Conservation (phyloP, 2,797 vertebrate genomes). For the Anguilla marmorata region DNA sequence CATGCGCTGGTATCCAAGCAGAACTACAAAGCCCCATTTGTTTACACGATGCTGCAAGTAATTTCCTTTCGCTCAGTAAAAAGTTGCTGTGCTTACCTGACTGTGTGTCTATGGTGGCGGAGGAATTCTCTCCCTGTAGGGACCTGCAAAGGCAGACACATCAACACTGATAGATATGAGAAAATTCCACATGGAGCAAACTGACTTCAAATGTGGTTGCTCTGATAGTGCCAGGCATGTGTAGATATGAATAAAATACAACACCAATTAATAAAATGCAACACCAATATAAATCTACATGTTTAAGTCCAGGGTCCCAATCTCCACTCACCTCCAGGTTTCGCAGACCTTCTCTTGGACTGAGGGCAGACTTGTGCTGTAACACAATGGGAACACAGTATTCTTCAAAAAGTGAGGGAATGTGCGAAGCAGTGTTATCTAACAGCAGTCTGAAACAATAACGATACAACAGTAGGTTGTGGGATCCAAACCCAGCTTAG, state of each 20-base stretch:
- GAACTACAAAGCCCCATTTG: neutral
- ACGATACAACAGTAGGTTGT: neutral
- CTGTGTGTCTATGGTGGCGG: neutral
- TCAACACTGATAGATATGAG: neutral
- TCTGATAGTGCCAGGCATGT: neutral
- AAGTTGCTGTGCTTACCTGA: neutral
- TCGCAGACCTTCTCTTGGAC: constrained; percentile 18
- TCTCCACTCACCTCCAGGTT: neutral
- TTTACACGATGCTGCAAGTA: neutral
- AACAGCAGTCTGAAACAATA: neutral
- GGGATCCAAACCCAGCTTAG: neutral
- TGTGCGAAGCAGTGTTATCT: neutral
- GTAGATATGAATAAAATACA: no score
- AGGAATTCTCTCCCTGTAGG: neutral
- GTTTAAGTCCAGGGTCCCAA: neutral
- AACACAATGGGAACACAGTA: neutral
- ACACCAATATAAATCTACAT: neutral
- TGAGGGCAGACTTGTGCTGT: neutral
- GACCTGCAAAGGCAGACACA: constrained; percentile 18
- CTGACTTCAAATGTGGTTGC: neutral
- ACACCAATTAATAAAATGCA: neutral
- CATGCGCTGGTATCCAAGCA: neutral
- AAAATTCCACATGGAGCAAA: neutral
- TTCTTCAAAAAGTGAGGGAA: neutral
- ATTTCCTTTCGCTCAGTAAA: neutral